Conservation (phyloP, 92 coral and sea anemone genomes). For the Epizoanthus fatuus region DNA sequence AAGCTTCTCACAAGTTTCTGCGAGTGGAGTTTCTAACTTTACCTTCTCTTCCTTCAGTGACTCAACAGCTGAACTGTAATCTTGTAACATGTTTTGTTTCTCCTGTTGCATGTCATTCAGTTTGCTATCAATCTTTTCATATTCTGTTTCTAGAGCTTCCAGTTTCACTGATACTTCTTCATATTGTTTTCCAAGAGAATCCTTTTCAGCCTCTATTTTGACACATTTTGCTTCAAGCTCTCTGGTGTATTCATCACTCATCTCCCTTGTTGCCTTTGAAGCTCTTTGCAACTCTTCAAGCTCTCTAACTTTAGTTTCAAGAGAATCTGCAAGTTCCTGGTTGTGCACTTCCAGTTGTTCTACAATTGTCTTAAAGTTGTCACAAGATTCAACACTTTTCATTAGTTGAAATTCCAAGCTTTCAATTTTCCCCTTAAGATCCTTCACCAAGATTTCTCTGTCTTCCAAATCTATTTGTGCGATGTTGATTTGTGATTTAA, state of each 20-base stretch:
- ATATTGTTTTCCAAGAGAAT: neutral
- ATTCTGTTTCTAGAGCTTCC: neutral
- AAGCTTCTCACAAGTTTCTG: slow-evolving; percentile 11
- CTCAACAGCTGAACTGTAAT: slow-evolving; percentile 34
- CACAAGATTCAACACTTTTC: slow-evolving; percentile 21
- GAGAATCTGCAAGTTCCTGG: slow-evolving; percentile 21
- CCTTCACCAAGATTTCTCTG: neutral
- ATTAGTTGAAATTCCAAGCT: slow-evolving; percentile 32
- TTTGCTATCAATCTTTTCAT: too few relatives aligned
- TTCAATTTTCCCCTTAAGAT: slow-evolving; percentile 10
- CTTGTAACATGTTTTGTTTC: slow-evolving; percentile 26
- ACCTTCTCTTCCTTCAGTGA: slow-evolving; percentile 34
- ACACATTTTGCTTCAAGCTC: slow-evolving; percentile 25
- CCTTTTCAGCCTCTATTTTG: slow-evolving; percentile 2
- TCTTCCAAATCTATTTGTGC: slow-evolving; percentile 14
- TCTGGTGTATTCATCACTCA: slow-evolving; percentile 13
- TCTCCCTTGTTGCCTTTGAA: slow-evolving; percentile 8
- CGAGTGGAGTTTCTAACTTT: slow-evolving; percentile 38
- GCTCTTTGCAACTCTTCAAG: slow-evolving; percentile 51
- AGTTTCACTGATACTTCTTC: slow-evolving; percentile 7
- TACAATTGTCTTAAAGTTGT: slow-evolving; percentile 9
- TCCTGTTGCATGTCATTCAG: neutral
- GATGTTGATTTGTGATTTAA: slow-evolving; percentile 9
- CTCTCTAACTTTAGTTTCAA: slow-evolving; percentile 41
- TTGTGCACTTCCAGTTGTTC: slow-evolving; percentile 1